phyloP scores from a whole-genome alignment of 2,888 invertebrate species.

The Malthinus flaveolus region DNA sequence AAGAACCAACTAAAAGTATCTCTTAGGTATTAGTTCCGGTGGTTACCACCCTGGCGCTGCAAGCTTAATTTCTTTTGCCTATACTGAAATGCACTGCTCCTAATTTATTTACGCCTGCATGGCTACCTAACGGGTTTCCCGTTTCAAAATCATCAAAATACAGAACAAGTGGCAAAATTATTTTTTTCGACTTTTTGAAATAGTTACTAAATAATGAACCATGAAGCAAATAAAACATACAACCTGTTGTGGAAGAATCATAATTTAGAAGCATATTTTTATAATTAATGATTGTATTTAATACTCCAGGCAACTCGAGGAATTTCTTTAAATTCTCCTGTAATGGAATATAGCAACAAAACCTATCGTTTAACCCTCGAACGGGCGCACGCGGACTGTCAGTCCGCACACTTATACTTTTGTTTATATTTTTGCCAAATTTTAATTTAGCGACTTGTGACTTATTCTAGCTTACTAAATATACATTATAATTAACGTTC shows the following conservation, averaged over 20 bases:
- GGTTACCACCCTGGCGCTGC: no score
- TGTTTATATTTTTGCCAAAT: no score
- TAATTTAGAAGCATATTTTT: not conserved
- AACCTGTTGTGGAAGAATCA: not conserved
- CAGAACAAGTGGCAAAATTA: constrained; percentile 27
- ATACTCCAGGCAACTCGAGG: constrained; percentile 1
- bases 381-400: no score
- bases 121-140: constrained; percentile 36
- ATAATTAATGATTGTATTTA: not conserved
- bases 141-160: constrained; percentile 37
- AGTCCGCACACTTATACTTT: no score
- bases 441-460: no score
- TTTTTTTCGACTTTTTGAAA: constrained; percentile 1
- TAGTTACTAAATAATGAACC: not conserved
- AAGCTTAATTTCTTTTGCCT: no score
- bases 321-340: not conserved
- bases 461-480: no score
- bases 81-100: constrained; percentile 33
- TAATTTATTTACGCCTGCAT: constrained; percentile 34
- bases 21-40: no score
- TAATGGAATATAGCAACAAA: not conserved
- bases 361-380: not conserved
- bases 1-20: no score
- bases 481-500: no score
- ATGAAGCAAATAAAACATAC: not conserved